Percentiles rank a stretch among this genome's conserved stretches.
phyloP scores from a whole-genome alignment of 1,140 invertebrate genomes.

The Heliothis subflexa region DNA sequence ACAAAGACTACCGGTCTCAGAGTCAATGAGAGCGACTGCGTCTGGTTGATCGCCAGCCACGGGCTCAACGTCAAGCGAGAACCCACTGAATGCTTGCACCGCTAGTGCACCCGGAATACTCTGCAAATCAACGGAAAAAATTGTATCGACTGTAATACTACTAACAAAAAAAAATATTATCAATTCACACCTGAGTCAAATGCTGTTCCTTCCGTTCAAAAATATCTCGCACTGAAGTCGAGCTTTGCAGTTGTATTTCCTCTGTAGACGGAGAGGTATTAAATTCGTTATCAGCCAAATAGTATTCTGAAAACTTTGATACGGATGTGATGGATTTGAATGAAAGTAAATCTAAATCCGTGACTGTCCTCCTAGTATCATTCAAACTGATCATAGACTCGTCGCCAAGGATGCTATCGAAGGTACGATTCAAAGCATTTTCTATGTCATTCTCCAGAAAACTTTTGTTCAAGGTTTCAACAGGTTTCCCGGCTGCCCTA shows the following conservation, averaged over 20 bases:
- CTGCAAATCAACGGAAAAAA: conserved; percentile 51
- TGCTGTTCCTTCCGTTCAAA: conserved; percentile 70
- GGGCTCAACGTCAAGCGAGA: conserved; percentile 66
- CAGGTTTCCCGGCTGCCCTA: background rate
- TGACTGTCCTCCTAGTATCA: conserved; percentile 36
- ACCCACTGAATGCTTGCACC: conserved; percentile 75
- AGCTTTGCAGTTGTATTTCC: conserved; percentile 11
- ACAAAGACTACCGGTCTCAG: conserved; percentile 70
- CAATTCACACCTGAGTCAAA: conserved; percentile 46
- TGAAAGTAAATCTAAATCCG: conserved; percentile 67
- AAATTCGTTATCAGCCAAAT: conserved; percentile 64
- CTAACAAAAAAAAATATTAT: background rate
- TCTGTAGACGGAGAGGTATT: conserved; percentile 39
- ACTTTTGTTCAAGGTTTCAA: background rate
- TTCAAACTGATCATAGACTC: conserved; percentile 48
- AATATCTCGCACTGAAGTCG: conserved; percentile 64
- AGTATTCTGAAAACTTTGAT: conserved; percentile 71
- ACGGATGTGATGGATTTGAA: conserved; percentile 67
- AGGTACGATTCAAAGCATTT: conserved; percentile 55
- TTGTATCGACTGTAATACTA: background rate
- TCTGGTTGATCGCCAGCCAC: conserved; percentile 67
- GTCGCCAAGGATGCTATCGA: conserved; percentile 49
- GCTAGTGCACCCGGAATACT: conserved; percentile 57
- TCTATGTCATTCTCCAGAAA: conserved; percentile 56
- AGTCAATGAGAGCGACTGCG: conserved; percentile 67